phyloP scores from a whole-genome alignment of 2,797 vertebrate species.

The Neopelma chrysocephalum region DNA sequence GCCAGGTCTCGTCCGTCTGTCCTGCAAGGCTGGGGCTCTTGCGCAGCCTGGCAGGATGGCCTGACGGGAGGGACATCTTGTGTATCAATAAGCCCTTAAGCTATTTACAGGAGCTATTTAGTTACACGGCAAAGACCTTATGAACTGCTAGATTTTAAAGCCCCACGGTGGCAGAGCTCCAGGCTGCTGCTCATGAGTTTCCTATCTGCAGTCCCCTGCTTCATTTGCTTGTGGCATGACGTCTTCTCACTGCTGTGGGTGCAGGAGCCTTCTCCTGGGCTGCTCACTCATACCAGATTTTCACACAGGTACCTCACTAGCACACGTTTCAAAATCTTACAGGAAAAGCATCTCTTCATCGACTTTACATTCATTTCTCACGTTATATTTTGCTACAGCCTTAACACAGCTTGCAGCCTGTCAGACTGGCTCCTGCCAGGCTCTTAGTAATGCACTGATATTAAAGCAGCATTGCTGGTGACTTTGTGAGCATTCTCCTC shows the following conservation, averaged over 20 bases:
- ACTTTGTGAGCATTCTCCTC: not conserved
- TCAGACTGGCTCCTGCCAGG: not conserved
- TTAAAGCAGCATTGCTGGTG: not conserved
- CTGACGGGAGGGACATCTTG: not conserved
- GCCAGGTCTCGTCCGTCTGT: not conserved
- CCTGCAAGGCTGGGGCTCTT: not conserved
- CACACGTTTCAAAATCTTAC: not conserved
- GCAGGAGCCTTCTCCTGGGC: not conserved
- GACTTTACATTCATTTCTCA: not conserved
- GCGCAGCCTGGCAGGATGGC: not conserved
- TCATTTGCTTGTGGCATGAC: not conserved
- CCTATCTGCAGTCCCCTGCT: conserved; percentile 31
- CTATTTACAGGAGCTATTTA: conserved; percentile 35
- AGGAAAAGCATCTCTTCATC: not conserved
- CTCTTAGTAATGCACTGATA: too few relatives aligned
- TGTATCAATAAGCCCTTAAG: not conserved
- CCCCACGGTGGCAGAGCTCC: not conserved
- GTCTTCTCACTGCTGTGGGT: not conserved
- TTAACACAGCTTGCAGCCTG: not conserved
- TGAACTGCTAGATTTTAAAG: not conserved
- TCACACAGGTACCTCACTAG: not conserved
- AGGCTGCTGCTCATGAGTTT: conserved; percentile 3
- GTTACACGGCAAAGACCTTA: not conserved
- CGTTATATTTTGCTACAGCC: not conserved
- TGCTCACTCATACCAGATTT: not conserved